Evolutionary conservation across 2,888 invertebrate genomes (phyloP), one percentile per base, ranked within the genome.

Genomic region (Heliconius aoede): DNA sequence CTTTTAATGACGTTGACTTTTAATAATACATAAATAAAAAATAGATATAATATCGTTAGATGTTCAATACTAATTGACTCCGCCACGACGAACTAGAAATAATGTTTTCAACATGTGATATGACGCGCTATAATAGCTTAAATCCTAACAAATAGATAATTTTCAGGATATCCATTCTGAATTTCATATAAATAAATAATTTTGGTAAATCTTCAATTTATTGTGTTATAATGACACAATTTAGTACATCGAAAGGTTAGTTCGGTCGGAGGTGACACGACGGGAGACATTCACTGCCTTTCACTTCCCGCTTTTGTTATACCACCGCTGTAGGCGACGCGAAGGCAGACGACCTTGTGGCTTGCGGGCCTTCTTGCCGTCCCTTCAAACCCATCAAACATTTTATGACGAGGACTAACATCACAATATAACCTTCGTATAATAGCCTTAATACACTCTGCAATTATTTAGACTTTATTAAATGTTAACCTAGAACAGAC

Each of bases 251-350:
- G 81, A 84, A 82, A 81, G 80, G 82, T 81, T 80, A 76, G 76
- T 75, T 77, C 81, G 81, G 80, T 80, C 83, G 83, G 83, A 82
- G 83, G 82, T 84, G 86, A 87, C 88, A 86, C 87, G 86, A 85
- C 86, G 89, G 87, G 89, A 90, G 88, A 89, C 92, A 92, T 93
- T 94, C 93, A 91, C 93, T 90, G 90, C 94, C 94, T 94, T 94
- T 94, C 94, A 94, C 94, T 94, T 94, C 94, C 94, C 92, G 92
- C 91, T 93, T 93, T 93, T 94, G 92, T 93, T 90, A 89, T 88
- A 87, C 87, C 87, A 87, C 87, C 90, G 90, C 89, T 91, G 88
- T 90, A 89, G 88, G 89, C 90, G 82, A 84, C 91, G 88, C 91
- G 91, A 92, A 91, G 91, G 92, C 92, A 89, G 90, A 88, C 91